These are phyloP conservation scores for Pasiphila rectangulata DNA, from an alignment of 2,888 invertebrate genomes.

Conservation along the genomic window DNA sequence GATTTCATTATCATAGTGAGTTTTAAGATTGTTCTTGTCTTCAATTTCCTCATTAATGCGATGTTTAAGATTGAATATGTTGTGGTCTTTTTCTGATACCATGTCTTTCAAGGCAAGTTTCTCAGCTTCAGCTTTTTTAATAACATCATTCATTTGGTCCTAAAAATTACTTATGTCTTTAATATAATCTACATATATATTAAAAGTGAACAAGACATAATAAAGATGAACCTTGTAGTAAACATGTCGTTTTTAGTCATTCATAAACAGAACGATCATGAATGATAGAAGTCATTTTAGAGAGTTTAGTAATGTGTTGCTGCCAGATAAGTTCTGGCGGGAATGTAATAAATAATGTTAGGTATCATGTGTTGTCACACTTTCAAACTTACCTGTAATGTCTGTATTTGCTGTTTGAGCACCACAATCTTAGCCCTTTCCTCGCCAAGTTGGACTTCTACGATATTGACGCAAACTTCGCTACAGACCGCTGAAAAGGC, in stretches of 20 bases:
- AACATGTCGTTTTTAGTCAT: no score
- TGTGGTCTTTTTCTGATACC: conserved; percentile 54
- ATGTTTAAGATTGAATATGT: conserved; percentile 58
- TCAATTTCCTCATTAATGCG: conserved; percentile 64
- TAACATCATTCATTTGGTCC: conserved; percentile 50
- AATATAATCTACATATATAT: background rate
- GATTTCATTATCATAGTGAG: conserved; percentile 51
- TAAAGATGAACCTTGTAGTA: no score
- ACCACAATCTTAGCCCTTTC: conserved; percentile 63
- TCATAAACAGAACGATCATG: no score
- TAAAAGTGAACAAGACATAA: background rate
- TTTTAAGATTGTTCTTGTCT: conserved; percentile 52
- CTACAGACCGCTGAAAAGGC: conserved; percentile 58
- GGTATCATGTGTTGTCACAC: background rate
- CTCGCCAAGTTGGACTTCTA: conserved; percentile 70
- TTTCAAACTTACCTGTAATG: conserved; percentile 52
- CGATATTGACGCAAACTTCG: conserved; percentile 68
- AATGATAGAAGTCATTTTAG: no score
- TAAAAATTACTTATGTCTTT: conserved; percentile 29
- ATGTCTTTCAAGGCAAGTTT: conserved; percentile 42
- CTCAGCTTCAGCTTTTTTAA: conserved; percentile 47
- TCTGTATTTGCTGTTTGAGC: conserved; percentile 58
- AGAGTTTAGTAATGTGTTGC: no score
- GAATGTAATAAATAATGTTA: no score
- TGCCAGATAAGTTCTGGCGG: no score